Evolutionary conservation across 2,888 invertebrate genomes (phyloP), one percentile per base, ranked within the genome.

Genomic region (Nyleta sp.): DNA sequence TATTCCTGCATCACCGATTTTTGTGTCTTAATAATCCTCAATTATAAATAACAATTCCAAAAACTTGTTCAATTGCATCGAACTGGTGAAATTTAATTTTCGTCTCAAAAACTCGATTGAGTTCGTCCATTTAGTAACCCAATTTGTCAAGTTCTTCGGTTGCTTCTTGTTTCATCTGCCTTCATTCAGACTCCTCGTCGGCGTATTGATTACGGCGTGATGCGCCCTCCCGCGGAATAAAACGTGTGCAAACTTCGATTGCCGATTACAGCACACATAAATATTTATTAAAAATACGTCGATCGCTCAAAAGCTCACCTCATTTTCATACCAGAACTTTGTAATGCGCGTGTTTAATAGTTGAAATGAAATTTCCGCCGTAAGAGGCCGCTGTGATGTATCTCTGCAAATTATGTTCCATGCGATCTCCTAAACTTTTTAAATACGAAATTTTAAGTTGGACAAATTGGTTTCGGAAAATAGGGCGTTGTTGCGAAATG

Each of bases 71-170:
- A 8, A 8, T 11, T 35, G 4, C 6, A 3, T 24, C 24, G 6
- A 48, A 48, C n/a, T 48, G 4, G 22, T 48, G 22, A 24, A 24
- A 48, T 48, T 48, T 24, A 48, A 48, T 48, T 48, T 48, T 24
- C 24, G 20, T 15, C 48, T 11, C n/a, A 10, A 22, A 24, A 48
- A 24, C 48, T 48, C n/a, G 20, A 13, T 8, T 5, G 20, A 48
- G 24, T 48, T 22, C 48, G 48, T 48, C 22, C 24, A 48, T 48
- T 48, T 48, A 48, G 48, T 24, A 48, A 48, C 48, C 24, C 13
- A 48, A 48, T 48, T 48, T 22, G n/a, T 1, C 24, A 13, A 48
- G 48, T 48, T 48, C 48, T n/a, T n/a, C 6, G n/a, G 48, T 11
- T 35, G 2, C 35, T 35, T 8, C 24, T 48, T 48, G 22, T 48